Percentiles rank a stretch among this genome's conserved stretches.
Evolutionary conservation across 2,113 vertebrate species (phyloP).

Genomic region (Neogale vison): DNA sequence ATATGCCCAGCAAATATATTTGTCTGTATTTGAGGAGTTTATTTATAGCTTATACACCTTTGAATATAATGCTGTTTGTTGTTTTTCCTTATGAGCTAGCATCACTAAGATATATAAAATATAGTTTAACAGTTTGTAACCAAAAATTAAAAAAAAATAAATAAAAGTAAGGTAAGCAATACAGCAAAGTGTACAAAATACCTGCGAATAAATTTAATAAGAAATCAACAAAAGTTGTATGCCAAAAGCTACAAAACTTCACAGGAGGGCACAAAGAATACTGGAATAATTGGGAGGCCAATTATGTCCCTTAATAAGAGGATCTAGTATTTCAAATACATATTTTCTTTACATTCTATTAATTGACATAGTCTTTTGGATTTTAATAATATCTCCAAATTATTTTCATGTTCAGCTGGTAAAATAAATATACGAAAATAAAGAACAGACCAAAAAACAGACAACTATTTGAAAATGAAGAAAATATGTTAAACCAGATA

Average conservation of each 20-base stretch:
- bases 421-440: not conserved
- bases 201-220: not conserved
- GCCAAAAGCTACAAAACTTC: conserved; percentile 6
- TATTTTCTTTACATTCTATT: not conserved
- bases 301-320: not conserved
- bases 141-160: not conserved
- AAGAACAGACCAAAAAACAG: not conserved
- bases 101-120: not conserved
- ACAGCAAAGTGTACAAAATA: not conserved
- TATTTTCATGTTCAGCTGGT: not conserved
- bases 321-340: not conserved
- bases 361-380: not conserved
- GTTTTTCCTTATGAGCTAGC: not conserved
- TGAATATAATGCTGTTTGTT: not conserved
- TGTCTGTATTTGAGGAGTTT: not conserved
- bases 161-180: not conserved
- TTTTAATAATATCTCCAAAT: not conserved
- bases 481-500: not conserved
- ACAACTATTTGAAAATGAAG: not conserved
- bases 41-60: not conserved
- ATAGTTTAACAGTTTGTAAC: not conserved
- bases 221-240: not conserved
- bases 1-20: not conserved
- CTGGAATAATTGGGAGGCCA: not conserved
- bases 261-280: not conserved